These are phyloP conservation scores for Tupaia tana DNA, from an alignment of 2,113 vertebrate species.

Conservation along the genomic window DNA sequence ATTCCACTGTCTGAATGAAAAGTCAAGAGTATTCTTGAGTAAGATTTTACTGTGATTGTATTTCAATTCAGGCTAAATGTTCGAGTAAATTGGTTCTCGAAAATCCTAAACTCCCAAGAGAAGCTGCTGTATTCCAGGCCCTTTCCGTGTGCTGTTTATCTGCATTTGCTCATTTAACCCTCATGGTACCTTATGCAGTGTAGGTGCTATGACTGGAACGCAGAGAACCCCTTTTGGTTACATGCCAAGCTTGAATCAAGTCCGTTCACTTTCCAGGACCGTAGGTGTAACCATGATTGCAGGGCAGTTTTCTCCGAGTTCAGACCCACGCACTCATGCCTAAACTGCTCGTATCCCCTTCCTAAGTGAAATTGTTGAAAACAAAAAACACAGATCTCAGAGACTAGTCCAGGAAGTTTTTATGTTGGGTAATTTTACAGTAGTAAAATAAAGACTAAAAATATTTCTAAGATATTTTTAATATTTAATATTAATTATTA, in stretches of 20 bases:
- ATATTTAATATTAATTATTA: too few relatives aligned
- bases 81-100: slow-evolving; percentile 1
- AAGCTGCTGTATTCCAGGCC: not conserved
- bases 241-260: not conserved
- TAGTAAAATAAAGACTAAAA: slow-evolving; percentile 17
- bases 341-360: not conserved
- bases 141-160: not conserved
- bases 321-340: not conserved
- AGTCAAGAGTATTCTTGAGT: slow-evolving; percentile 21
- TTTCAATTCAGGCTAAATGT: slow-evolving; percentile 31
- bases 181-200: not conserved
- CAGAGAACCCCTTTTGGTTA: not conserved
- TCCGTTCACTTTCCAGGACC: not conserved
- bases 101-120: slow-evolving; percentile 8
- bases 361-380: not conserved
- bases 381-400: not conserved
- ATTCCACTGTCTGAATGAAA: slow-evolving; percentile 60
- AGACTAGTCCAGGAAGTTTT: not conserved
- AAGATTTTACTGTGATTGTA: slow-evolving; percentile 38
- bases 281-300: rapidly evolving
- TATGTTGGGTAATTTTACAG: not conserved
- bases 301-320: not conserved
- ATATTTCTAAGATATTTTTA: not conserved
- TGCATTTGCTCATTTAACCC: not conserved
- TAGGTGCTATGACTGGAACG: too few relatives aligned